These are phyloP conservation scores for Chrysogorgia sp. DNA, from an alignment of 92 coral and sea anemone species.

Conservation along the genomic window DNA sequence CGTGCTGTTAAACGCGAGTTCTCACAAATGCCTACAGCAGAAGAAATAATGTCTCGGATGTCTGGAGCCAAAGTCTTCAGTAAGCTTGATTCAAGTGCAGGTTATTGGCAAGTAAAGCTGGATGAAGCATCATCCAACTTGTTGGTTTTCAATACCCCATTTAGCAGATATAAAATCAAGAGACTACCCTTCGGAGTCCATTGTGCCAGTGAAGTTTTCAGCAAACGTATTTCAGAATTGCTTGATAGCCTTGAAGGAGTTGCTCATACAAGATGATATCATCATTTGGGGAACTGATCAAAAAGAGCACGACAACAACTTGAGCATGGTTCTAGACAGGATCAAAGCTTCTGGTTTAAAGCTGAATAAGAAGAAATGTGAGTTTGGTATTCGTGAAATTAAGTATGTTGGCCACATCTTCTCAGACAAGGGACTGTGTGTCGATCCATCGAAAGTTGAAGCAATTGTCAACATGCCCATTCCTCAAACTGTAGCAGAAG, in stretches of 20 bases:
- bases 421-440: background rate
- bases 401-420: constrained; percentile 1
- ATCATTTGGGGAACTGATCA: background rate
- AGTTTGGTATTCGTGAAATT: background rate
- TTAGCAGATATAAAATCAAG: no score
- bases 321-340: background rate
- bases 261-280: constrained; percentile 1
- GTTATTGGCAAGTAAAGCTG: no score
- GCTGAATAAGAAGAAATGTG: background rate
- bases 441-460: background rate
- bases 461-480: background rate
- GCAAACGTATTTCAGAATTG: background rate
- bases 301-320: background rate
- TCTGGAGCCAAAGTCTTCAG: background rate
- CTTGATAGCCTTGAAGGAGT: background rate
- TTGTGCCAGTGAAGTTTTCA: background rate
- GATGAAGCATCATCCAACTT: no score
- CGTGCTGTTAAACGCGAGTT: no score
- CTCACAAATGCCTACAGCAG: background rate
- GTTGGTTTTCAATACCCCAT: no score
- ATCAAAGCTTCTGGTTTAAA: background rate
- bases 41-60: background rate
- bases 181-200: background rate
- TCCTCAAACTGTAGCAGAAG: background rate
- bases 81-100: background rate